These are phyloP conservation scores for Ancistrus triradiatus DNA, from an alignment of 2,113 vertebrate species.

Conservation along the genomic window DNA sequence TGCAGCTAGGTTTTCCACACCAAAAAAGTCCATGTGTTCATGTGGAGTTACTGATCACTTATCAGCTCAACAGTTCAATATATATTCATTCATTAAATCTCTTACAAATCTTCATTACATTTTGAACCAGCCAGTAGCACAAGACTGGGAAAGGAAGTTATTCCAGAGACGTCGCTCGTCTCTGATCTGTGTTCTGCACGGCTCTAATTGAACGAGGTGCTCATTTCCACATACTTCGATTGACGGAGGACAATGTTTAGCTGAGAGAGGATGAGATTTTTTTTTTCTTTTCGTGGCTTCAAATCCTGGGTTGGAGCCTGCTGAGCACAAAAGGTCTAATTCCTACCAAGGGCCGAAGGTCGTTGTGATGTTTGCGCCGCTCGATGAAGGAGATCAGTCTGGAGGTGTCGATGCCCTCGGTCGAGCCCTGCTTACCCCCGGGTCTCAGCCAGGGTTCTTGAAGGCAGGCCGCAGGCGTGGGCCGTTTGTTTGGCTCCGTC, in stretches of 20 bases:
- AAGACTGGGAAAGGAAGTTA: constrained; percentile 71
- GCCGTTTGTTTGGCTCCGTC: constrained; percentile 80
- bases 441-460: constrained; percentile 92
- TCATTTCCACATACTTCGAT: constrained; percentile 43
- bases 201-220: constrained; percentile 53
- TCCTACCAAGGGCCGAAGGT: constrained; percentile 86
- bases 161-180: constrained; percentile 37
- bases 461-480: constrained; percentile 80
- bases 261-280: constrained; percentile 92
- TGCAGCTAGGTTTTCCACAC: constrained; percentile 65
- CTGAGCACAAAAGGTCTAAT: constrained; percentile 88
- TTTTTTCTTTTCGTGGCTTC: constrained; percentile 31
- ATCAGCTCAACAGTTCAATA: constrained; percentile 58
- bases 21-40: constrained; percentile 56
- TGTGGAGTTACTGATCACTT: constrained; percentile 65
- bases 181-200: constrained; percentile 52
- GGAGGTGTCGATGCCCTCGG: constrained; percentile 84
- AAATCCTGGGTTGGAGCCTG: constrained; percentile 84
- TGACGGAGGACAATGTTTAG: constrained; percentile 51
- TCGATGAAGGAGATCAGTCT: constrained; percentile 95
- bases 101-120: constrained; percentile 64
- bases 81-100: constrained; percentile 54
- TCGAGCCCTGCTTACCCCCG: constrained; percentile 56
- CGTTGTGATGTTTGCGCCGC: constrained; percentile 96
- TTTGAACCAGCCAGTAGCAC: constrained; percentile 83